Evolutionary conservation across 2,113 vertebrate species (phyloP).

Genomic region (Thymallus thymallus): DNA sequence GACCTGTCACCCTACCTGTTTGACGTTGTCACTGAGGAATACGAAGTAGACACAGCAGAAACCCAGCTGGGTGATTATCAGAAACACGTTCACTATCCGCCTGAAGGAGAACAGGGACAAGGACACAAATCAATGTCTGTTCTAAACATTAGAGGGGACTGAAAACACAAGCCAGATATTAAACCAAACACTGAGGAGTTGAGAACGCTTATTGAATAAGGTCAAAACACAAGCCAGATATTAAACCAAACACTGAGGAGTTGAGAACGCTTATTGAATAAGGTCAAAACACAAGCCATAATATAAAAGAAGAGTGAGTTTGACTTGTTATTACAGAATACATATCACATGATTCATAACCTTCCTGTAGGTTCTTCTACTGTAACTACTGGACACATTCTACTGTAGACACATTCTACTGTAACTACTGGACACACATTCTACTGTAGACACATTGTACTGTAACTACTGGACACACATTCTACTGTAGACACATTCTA

Average conservation of each 20-base stretch:
- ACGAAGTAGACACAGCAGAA: constrained; percentile 99
- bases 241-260: not conserved
- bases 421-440: no score
- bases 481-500: no score
- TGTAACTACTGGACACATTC: no score
- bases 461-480: no score
- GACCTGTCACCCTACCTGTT: constrained; percentile 77
- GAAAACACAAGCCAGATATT: not conserved
- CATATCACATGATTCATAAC: not conserved
- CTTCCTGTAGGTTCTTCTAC: no score
- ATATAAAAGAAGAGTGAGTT: not conserved
- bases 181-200: not conserved
- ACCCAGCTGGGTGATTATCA: constrained; percentile 93
- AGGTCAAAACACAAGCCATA: no score
- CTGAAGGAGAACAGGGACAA: constrained; percentile 57
- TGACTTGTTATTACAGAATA: not conserved
- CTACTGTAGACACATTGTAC: no score
- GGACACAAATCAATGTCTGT: not conserved
- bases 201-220: not conserved
- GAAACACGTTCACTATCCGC: constrained; percentile 82
- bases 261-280: not conserved
- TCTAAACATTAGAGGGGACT: not conserved
- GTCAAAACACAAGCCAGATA: not conserved
- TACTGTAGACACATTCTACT: no score
- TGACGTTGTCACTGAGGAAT: constrained; percentile 96